Conservation (phyloP, 2,113 vertebrate species). For the Phaethornis superciliosus region DNA sequence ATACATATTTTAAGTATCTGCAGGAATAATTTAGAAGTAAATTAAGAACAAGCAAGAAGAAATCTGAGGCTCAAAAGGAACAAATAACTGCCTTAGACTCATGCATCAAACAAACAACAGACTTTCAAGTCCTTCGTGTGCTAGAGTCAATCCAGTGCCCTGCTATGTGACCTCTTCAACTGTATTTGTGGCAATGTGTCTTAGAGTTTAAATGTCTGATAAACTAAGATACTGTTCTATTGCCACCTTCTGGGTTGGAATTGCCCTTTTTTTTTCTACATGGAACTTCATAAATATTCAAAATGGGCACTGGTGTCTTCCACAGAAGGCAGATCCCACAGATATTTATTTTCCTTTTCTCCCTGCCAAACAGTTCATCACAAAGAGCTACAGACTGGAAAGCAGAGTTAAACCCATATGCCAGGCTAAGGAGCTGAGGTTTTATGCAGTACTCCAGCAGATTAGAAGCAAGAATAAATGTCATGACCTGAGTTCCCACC, state of each 20-base stretch:
- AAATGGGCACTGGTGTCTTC: neutral
- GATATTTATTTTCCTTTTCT: neutral
- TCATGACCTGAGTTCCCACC: neutral
- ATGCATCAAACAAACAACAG: neutral
- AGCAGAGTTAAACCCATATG: neutral
- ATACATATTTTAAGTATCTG: neutral
- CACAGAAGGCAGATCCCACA: neutral
- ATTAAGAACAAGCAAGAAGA: neutral
- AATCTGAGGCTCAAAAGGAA: neutral
- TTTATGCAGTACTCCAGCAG: neutral
- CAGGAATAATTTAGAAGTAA: neutral
- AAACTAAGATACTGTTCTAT: rapidly evolving
- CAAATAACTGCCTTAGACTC: neutral
- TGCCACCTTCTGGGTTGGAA: neutral
- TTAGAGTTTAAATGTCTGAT: neutral
- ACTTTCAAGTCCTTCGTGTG: neutral
- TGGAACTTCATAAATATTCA: neutral
- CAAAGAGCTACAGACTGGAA: neutral
- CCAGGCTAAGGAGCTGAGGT: neutral
- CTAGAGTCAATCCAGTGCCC: neutral
- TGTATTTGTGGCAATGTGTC: neutral
- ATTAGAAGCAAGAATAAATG: neutral
- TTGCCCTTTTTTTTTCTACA: too few species aligned
- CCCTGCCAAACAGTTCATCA: neutral
- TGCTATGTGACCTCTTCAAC: neutral